Evolutionary conservation across 2,888 invertebrate genomes (phyloP).

Genomic region (Endotricha flammealis): DNA sequence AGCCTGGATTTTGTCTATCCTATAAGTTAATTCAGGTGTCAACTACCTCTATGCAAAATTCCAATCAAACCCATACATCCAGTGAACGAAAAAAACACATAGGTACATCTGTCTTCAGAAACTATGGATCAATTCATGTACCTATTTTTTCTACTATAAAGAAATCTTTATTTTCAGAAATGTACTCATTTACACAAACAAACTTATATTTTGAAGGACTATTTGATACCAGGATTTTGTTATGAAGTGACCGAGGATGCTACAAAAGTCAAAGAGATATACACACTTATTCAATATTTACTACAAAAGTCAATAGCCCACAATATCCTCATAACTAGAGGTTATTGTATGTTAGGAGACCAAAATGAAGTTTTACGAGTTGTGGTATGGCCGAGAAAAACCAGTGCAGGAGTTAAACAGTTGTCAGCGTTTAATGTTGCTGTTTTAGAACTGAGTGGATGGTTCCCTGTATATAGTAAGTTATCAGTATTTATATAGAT

Average conservation of each 20-base stretch:
- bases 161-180: constrained; percentile 73
- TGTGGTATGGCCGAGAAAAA: constrained; percentile 82
- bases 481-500: too few species aligned
- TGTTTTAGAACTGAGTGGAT: constrained; percentile 87
- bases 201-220: constrained; percentile 69
- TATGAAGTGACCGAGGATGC: constrained; percentile 71
- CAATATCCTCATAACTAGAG: constrained; percentile 84
- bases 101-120: too few species aligned
- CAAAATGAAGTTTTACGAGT: constrained; percentile 67
- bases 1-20: too few species aligned
- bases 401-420: constrained; percentile 76
- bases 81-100: too few species aligned
- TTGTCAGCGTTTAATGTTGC: constrained; percentile 81
- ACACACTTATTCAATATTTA: constrained; percentile 75
- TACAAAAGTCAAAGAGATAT: constrained; percentile 51
- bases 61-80: too few species aligned
- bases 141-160: too few species aligned
- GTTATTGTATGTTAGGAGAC: constrained; percentile 35
- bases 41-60: too few species aligned
- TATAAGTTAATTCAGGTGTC: too few species aligned
- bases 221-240: constrained; percentile 84
- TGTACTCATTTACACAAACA: constrained; percentile 71
- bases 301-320: constrained; percentile 83
- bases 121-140: too few species aligned
- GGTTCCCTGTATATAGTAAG: constrained; percentile 83